Base-by-base conservation (phyloP, 2,888 invertebrate genomes). In the Archips xylosteana region DNA sequence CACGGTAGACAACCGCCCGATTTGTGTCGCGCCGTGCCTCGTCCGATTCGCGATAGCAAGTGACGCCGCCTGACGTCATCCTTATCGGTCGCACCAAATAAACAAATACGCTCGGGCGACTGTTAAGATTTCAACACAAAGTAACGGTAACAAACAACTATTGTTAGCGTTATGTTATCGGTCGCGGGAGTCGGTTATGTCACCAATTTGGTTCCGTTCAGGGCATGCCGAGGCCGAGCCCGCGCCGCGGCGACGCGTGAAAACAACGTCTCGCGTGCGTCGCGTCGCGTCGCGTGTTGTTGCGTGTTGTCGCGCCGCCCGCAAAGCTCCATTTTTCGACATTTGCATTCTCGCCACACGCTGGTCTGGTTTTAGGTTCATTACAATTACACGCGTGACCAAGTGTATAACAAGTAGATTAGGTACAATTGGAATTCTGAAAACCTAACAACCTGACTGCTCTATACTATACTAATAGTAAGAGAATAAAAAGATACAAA, bases 1-100 rank as follows among this genome's bases (percentile, higher is more conserved):
- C 23, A 6, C 54, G 23, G 9, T 10, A 9, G 13, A 6, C 51
- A n/a, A 2, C 15, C 3, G n/a, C 2, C 49, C 6, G n/a, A n/a
- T 49, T 49, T 4, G 54, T 23, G 54, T 23, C 65, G 34, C 3
- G 36, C 34, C 3, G 60, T 39, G 61, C 4, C 39, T 49, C n/a
- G 51, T 39, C 15, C 15, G 51, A 51, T 34, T 36, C 15, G 36
- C 49, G 65, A 65, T 51, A 65, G 9, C 63, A 32, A 42, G 36
- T 63, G 51, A 70, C 51, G 67, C 49, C 23, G 12, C n/a, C 13
- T 70, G 60, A 74, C 62, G 70, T 70, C 70, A 64, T 57, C n/a
- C 34, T 51, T 66, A 67, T 63, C 62, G 62, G 8, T 13, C 23
- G 59, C 42, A 34, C 61, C 49, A 73, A 57, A 73, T 68, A 63